Conservation (phyloP, 64 coral and sea anemone genomes). For the Orbicella faveolata region DNA sequence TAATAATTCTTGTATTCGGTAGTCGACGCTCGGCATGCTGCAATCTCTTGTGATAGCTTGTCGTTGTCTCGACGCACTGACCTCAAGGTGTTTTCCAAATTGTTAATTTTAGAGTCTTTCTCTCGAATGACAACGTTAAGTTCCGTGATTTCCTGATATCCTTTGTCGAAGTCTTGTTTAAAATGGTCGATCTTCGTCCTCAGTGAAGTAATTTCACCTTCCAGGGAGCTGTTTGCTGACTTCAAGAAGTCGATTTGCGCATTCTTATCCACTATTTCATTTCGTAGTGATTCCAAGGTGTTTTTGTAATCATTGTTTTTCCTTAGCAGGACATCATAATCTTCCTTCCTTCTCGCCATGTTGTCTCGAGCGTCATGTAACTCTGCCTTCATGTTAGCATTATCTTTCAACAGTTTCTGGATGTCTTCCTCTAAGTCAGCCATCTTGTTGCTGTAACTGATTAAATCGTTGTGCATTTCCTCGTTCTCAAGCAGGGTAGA, state of each 20-base stretch:
- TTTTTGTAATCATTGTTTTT: constrained; percentile 70
- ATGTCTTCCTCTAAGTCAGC: constrained; percentile 77
- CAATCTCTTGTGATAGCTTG: constrained; percentile 79
- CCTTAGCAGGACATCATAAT: constrained; percentile 57
- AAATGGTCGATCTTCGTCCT: constrained; percentile 68
- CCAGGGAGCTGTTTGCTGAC: constrained; percentile 61
- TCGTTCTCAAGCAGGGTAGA: constrained; percentile 87
- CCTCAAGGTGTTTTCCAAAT: constrained; percentile 73
- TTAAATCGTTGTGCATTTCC: constrained; percentile 94
- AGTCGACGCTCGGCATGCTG: constrained; percentile 51
- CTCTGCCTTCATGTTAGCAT: constrained; percentile 70
- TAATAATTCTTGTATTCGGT: constrained; percentile 69
- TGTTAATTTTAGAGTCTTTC: constrained; percentile 66
- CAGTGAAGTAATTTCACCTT: constrained; percentile 83
- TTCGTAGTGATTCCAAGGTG: constrained; percentile 66
- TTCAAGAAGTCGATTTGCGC: constrained; percentile 76
- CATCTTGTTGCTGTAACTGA: constrained; percentile 83
- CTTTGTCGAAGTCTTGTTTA: constrained; percentile 81
- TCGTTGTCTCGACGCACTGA: constrained; percentile 75
- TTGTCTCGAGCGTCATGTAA: constrained; percentile 79
- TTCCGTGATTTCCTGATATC: constrained; percentile 59
- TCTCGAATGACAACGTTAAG: constrained; percentile 70
- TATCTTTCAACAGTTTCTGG: constrained; percentile 77
- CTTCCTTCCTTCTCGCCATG: constrained; percentile 72
- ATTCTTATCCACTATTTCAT: constrained; percentile 71